Evolutionary conservation across 1,140 invertebrate species (phyloP).

Genomic region (Listronotus oregonensis): DNA sequence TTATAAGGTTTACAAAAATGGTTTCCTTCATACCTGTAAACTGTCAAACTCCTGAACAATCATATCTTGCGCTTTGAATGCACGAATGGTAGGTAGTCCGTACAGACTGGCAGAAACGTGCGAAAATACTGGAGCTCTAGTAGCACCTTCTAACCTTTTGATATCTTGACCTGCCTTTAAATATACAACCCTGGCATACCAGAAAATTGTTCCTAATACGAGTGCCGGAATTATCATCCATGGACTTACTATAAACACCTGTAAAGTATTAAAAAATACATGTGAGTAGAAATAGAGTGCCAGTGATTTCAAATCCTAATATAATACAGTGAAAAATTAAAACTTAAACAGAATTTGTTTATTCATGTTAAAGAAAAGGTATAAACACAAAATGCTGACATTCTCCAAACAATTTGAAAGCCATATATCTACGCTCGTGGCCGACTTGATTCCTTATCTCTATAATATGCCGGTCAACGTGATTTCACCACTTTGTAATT

Average conservation of each 20-base stretch:
- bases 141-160: constrained; percentile 77
- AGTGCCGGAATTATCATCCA: constrained; percentile 74
- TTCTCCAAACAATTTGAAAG: too few species aligned
- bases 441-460: too few species aligned
- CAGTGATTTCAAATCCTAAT: too few species aligned
- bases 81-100: constrained; percentile 77
- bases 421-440: too few species aligned
- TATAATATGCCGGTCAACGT: too few species aligned
- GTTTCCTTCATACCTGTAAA: constrained; percentile 57
- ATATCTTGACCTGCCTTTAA: constrained; percentile 82
- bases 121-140: constrained; percentile 76
- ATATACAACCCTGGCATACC: constrained; percentile 76
- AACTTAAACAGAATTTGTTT: too few species aligned
- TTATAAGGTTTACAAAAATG: too few species aligned
- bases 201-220: constrained; percentile 71
- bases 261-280: neutral
- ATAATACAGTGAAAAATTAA: neutral
- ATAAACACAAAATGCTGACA: too few species aligned
- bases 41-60: constrained; percentile 71
- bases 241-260: constrained; percentile 72
- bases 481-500: too few species aligned
- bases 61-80: constrained; percentile 65
- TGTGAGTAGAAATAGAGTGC: too few species aligned
- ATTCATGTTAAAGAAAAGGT: too few species aligned
- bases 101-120: constrained; percentile 74